Evolutionary conservation across 2,888 invertebrate genomes (phyloP), one percentile per base, ranked within the genome.

Genomic region (Furcula furcula): DNA sequence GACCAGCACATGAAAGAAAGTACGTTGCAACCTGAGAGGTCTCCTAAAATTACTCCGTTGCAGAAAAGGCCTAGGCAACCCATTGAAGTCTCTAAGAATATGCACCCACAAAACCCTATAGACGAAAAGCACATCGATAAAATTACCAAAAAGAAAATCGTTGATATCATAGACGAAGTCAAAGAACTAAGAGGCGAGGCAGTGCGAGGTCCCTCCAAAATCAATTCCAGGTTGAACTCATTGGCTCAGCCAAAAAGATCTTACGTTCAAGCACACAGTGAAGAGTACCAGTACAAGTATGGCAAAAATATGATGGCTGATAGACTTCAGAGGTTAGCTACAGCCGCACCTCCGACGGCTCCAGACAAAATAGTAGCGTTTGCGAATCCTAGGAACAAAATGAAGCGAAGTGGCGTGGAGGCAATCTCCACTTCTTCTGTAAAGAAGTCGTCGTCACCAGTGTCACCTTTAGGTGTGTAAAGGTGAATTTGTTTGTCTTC

Each of bases 161-260:
- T 46, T 7, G 84, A 86, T 37, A 64, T 83, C n/a, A 64, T 79
- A 28, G 85, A 88, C 11, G 84, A 85, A 55, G 80, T 59, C 2
- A 86, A 79, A 55, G 86, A 88, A 66, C 74, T 84, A 0, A 71
- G 80, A 37, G 87, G 87, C 0, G 85, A 88, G 57, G 87, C 86
- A n/a, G 85, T 88, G 3, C 68, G 79, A 4, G 87, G 87, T 0
- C 86, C 86, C 20, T 64, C 73, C 0, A 79, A 72, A 53, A 42
- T 61, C 3, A 60, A 46, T 39, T 69, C 84, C 13, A 71, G 87
- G 37, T 51, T 88, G 19, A 66, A 84, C 30, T 63, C 71, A 12
- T 63, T 88, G 33, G 85, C 88, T 7, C 86, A 87, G 44, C 88
- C 88, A 7, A 83, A 80, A 50, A 76, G 65, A 32, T 40, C 65